Base-by-base conservation (phyloP, 2,113 vertebrate genomes). In the Melanocharis versteri region DNA sequence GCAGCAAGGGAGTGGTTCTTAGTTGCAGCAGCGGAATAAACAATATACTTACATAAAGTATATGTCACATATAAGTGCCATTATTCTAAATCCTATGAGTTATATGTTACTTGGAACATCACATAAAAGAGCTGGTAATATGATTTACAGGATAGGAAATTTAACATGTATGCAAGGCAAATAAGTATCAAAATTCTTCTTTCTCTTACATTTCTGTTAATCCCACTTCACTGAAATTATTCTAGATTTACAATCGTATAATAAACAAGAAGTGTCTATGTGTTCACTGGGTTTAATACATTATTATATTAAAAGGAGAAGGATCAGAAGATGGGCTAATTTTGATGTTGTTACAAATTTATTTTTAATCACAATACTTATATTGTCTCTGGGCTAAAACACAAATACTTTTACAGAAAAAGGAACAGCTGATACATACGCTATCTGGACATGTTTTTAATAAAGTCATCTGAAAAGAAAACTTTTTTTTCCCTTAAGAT, bases 1-100 rank as follows among this genome's bases (percentile, higher is more conserved):
- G 94, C 89, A 97, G 97, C 97, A 91, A 97, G 97, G 97, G 97
- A 98, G 97, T 94, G 97, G 97, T 95, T 93, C 91, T 96, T 95
- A 89, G 94, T 94, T 60, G 92, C 92, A 81, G 95, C 93, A 96
- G 98, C 9, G 81, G 98, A 98, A 98, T 98, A 97, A 96, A 97
- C 97, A 97, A 97, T 96, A 97, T 91, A 96, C 96, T 96, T 97
- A 97, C 95, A 95, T 96, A 95, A 97, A 97, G 93, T 91, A 94
- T 97, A 93, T 82, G 97, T 96, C 96, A 92, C 56, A 94, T 92
- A 16, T 97, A 97, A 98, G 96, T 97, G 96, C 89, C 87, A 89
- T 96, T 90, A 96, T 95, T 93, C 93, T 91, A 96, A 93, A 96
- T 89, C 94, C 37, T 91, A 51, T 90, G 80, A 79, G 90, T 97